These are phyloP conservation scores for Tridacna gigas DNA, from an alignment of 2,888 invertebrate species.

Conservation along the genomic window DNA sequence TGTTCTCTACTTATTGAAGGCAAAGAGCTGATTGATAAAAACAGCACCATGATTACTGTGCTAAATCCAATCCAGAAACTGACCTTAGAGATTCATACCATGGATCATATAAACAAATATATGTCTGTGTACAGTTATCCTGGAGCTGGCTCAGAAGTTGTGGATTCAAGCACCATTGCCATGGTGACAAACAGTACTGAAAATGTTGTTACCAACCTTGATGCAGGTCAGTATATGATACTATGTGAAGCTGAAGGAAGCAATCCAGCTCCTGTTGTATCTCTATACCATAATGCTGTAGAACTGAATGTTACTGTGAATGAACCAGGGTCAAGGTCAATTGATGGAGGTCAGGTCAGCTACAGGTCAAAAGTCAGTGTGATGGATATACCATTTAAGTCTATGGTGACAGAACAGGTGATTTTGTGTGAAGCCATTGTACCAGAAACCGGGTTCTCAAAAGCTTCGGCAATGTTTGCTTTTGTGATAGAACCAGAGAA, in stretches of 20 bases:
- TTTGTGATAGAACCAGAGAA: constrained; percentile 11
- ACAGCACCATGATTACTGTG: constrained; percentile 2
- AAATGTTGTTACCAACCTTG: not conserved
- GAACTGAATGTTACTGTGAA: not conserved
- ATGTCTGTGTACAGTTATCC: not conserved
- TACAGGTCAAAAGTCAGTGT: constrained; percentile 15
- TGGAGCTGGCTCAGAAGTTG: not conserved
- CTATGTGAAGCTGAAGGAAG: constrained; percentile 7
- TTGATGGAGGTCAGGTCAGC: constrained; percentile 4
- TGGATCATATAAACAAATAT: constrained; percentile 11
- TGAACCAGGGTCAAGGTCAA: constrained; percentile 20
- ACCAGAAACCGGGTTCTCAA: not conserved
- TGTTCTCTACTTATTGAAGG: constrained; percentile 14
- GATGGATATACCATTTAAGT: constrained; percentile 9
- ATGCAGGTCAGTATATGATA: constrained; percentile 12
- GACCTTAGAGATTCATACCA: constrained; percentile 9
- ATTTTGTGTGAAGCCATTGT: constrained; percentile 8
- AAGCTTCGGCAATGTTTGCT: constrained; percentile 7
- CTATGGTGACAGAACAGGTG: constrained; percentile 6
- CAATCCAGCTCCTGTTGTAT: not conserved
- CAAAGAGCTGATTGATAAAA: not conserved
- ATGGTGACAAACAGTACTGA: not conserved
- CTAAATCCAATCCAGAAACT: constrained; percentile 9
- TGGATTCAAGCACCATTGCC: not conserved
- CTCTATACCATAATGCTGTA: not conserved